A percentile compares a stretch with the other conserved stretches of the same genome.
Conservation (phyloP, 2,113 vertebrate species). For the Sinocyclocheilus grahami region DNA sequence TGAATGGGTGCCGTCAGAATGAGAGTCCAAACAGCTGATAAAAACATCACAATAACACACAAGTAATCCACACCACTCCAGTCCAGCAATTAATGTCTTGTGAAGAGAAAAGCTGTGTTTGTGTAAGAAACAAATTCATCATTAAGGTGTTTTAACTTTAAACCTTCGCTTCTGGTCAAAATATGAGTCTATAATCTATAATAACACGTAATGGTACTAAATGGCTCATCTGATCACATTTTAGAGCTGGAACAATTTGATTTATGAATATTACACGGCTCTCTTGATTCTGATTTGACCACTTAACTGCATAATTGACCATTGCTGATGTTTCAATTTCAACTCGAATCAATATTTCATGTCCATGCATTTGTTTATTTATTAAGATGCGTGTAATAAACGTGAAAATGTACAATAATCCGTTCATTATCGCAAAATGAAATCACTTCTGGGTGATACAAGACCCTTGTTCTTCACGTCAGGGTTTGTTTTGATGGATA, state of each 20-base stretch:
- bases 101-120: neutral
- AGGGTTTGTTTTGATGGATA: neutral
- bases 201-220: no score
- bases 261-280: neutral
- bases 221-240: neutral
- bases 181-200: no score
- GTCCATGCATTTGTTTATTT: neutral
- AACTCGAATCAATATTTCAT: neutral
- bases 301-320: neutral
- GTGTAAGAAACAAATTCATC: no score
- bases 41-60: no score
- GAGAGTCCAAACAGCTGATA: no score
- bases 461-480: neutral
- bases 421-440: neutral
- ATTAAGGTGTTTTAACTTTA: no score
- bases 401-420: neutral
- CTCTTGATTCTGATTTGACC: neutral
- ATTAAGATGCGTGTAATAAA: neutral
- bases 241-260: neutral
- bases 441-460: neutral
- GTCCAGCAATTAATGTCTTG: neutral
- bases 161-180: no score
- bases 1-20: no score
- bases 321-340: conserved; percentile 11
- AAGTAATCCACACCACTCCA: neutral